Evolutionary conservation across 2,113 vertebrate genomes (phyloP).

Genomic region (Apeltes quadracus): DNA sequence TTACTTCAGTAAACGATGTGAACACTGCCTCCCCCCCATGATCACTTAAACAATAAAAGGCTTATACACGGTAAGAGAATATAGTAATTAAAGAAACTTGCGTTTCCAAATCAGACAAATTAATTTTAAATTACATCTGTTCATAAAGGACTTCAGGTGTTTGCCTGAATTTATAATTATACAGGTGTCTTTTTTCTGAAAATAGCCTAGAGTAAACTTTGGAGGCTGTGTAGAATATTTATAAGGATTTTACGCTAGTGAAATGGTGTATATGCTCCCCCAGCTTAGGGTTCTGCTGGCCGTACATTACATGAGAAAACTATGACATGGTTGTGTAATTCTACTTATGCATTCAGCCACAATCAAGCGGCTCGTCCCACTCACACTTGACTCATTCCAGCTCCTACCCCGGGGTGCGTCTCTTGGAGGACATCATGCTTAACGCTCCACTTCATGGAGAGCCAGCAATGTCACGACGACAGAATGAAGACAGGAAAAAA

Average conservation of each 20-base stretch:
- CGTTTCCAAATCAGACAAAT: slow-evolving; percentile 44
- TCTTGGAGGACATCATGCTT: slow-evolving; percentile 56
- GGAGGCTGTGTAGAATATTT: slow-evolving; percentile 6
- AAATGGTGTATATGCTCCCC: slow-evolving; percentile 8
- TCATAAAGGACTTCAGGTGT: slow-evolving; percentile 34
- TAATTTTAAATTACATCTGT: slow-evolving; percentile 44
- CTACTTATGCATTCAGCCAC: slow-evolving; percentile 54
- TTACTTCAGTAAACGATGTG: background rate
- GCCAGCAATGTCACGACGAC: slow-evolving; percentile 33
- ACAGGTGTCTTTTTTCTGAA: slow-evolving; percentile 17
- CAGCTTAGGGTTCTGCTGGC: slow-evolving; percentile 22
- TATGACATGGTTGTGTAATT: slow-evolving; percentile 41
- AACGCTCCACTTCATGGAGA: slow-evolving; percentile 57
- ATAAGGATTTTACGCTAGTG: slow-evolving; percentile 10
- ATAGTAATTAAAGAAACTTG: slow-evolving; percentile 61
- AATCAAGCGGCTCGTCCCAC: slow-evolving; percentile 33
- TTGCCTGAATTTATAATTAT: slow-evolving; percentile 32
- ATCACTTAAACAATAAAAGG: slow-evolving; percentile 33
- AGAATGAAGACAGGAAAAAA: slow-evolving; percentile 38
- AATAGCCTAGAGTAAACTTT: slow-evolving; percentile 4
- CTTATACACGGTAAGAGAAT: slow-evolving; percentile 46
- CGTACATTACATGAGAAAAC: slow-evolving; percentile 33
- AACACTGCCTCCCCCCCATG: background rate
- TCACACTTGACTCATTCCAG: slow-evolving; percentile 49
- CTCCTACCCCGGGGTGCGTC: slow-evolving; percentile 50